phyloP scores from a whole-genome alignment of 1,140 invertebrate species.

The Harpegnathos saltator region DNA sequence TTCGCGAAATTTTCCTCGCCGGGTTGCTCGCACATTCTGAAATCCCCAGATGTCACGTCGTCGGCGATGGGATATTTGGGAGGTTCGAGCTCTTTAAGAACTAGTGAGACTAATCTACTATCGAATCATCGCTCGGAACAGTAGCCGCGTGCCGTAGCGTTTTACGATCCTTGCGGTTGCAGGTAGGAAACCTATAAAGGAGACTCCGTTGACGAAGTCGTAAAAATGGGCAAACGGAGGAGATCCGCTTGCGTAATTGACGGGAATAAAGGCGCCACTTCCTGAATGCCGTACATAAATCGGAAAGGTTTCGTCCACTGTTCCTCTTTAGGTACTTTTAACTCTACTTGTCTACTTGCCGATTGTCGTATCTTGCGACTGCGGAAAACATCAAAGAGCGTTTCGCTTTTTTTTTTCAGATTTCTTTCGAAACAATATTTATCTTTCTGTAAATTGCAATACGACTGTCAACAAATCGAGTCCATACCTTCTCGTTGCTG shows the following conservation, averaged over 20 bases:
- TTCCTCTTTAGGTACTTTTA: background rate
- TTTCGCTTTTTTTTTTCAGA: background rate
- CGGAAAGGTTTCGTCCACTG: conserved; percentile 15
- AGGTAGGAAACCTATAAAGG: conserved; percentile 15
- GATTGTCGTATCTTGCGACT: background rate
- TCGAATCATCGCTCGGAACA: conserved; percentile 13
- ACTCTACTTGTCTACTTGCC: background rate
- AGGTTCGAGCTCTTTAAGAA: background rate
- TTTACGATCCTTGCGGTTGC: conserved; percentile 48
- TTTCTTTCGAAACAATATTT: background rate
- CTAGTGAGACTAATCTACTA: conserved; percentile 15
- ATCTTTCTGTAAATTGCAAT: background rate
- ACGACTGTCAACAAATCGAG: background rate
- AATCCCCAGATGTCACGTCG: background rate
- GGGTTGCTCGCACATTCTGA: too few species aligned
- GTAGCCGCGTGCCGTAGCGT: conserved; percentile 27
- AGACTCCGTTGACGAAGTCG: conserved; percentile 15
- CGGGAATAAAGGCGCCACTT: conserved; percentile 34
- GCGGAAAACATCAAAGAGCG: too few species aligned
- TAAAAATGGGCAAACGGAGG: conserved; percentile 46
- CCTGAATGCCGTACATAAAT: conserved; percentile 24
- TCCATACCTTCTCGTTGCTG: too few species aligned
- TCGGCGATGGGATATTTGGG: background rate
- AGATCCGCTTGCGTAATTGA: conserved; percentile 47
- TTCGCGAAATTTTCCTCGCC: too few species aligned